Conservation (phyloP, 2,113 vertebrate species). For the Zingel zingel region DNA sequence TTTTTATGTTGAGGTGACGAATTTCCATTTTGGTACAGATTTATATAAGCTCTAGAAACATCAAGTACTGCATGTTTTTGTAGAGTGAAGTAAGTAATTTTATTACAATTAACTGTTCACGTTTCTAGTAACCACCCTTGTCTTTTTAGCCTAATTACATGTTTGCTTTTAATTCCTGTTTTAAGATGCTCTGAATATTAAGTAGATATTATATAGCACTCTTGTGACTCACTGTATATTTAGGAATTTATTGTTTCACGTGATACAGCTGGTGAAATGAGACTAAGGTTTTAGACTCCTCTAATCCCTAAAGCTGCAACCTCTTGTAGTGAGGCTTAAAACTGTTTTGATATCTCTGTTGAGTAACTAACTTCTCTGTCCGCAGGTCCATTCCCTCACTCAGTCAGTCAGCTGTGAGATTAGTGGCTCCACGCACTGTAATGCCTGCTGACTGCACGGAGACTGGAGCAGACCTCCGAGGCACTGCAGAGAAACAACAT, state of each 20-base stretch:
- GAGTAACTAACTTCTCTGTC: conserved; percentile 56
- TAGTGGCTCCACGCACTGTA: conserved; percentile 25
- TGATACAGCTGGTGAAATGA: conserved; percentile 14
- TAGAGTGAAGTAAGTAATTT: not conserved
- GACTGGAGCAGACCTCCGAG: conserved; percentile 20
- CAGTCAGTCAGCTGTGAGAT: conserved; percentile 53
- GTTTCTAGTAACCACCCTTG: too few species aligned
- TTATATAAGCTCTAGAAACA: not conserved
- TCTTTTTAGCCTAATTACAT: not conserved
- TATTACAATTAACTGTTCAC: not conserved
- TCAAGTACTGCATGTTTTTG: not conserved
- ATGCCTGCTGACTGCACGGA: conserved; percentile 20
- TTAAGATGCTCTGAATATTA: not conserved
- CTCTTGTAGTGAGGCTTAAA: conserved; percentile 53
- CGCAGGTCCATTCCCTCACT: conserved; percentile 34
- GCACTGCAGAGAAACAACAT: conserved; percentile 31
- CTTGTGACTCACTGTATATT: not conserved
- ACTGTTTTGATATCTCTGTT: conserved; percentile 66
- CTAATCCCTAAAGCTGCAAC: conserved; percentile 52
- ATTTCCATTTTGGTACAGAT: not conserved
- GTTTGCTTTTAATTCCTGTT: not conserved
- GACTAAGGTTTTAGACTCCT: conserved; percentile 11
- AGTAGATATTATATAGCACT: not conserved
- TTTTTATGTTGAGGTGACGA: not conserved
- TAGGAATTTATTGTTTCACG: not conserved